Evolutionary conservation across 2,797 vertebrate species (phyloP).

Genomic region (Nasua narica): DNA sequence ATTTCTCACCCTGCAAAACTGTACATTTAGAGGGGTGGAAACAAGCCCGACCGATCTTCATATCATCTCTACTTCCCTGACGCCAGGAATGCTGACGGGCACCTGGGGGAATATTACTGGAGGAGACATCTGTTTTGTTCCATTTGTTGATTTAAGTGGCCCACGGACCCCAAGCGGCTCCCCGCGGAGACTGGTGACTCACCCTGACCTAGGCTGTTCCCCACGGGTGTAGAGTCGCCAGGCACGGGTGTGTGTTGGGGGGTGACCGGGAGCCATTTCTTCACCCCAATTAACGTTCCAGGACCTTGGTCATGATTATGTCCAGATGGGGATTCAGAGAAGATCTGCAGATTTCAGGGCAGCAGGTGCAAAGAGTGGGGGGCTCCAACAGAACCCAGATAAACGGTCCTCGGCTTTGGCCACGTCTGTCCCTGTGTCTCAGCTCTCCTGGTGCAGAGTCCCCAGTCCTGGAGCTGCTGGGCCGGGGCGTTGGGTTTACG

Average conservation of each 20-base stretch:
- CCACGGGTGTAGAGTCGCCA: fast-evolving
- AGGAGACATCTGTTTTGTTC: not conserved
- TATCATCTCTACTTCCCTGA: not conserved
- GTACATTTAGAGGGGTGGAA: not conserved
- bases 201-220: not conserved
- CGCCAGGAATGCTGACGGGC: not conserved
- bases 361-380: not conserved
- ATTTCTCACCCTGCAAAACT: not conserved
- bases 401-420: fast-evolving
- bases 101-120: not conserved
- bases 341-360: not conserved
- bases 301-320: not conserved
- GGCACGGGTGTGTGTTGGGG: not conserved
- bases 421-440: not conserved
- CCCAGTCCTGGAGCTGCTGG: not conserved
- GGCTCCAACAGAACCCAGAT: not conserved
- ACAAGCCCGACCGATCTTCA: not conserved
- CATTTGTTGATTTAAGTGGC: not conserved
- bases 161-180: not conserved
- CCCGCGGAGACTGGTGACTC: too few relatives aligned
- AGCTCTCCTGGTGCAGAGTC: not conserved
- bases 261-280: not conserved
- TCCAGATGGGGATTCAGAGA: not conserved
- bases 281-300: not conserved
- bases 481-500: not conserved